phyloP scores from a whole-genome alignment of 2,113 vertebrate species.

The Aspiorhynchus laticeps region DNA sequence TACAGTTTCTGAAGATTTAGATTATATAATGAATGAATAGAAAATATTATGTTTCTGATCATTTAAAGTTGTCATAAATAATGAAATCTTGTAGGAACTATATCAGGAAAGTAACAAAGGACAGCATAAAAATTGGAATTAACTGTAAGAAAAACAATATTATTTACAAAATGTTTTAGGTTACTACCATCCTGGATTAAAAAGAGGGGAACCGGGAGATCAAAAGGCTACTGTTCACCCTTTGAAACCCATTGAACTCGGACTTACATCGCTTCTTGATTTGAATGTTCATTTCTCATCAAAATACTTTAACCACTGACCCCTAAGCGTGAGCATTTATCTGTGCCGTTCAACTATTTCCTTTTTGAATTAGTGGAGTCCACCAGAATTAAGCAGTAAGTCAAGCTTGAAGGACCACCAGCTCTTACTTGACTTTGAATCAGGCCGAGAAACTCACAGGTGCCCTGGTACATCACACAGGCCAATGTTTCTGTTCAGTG shows the following conservation, averaged over 20 bases:
- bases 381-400: slow-evolving; percentile 36
- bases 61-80: too few species aligned
- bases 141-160: neutral
- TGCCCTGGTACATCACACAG: slow-evolving; percentile 2
- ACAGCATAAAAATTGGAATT: neutral
- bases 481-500: slow-evolving; percentile 3
- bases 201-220: neutral
- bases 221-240: slow-evolving; percentile 28
- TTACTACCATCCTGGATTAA: neutral
- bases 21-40: too few species aligned
- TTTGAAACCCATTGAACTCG: slow-evolving; percentile 46
- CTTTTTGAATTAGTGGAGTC: slow-evolving; percentile 14
- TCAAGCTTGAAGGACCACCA: slow-evolving; percentile 29
- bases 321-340: slow-evolving; percentile 37
- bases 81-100: neutral
- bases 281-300: slow-evolving; percentile 48
- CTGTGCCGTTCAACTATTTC: neutral
- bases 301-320: slow-evolving; percentile 44
- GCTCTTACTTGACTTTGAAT: slow-evolving; percentile 24
- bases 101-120: neutral
- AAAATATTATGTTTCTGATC: too few species aligned
- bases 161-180: neutral
- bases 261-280: slow-evolving; percentile 24
- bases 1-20: too few species aligned
- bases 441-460: slow-evolving; percentile 3